Evolutionary conservation across 53 echinoderm and acorn worm species (phyloP).

Genomic region (Henricia sp.): DNA sequence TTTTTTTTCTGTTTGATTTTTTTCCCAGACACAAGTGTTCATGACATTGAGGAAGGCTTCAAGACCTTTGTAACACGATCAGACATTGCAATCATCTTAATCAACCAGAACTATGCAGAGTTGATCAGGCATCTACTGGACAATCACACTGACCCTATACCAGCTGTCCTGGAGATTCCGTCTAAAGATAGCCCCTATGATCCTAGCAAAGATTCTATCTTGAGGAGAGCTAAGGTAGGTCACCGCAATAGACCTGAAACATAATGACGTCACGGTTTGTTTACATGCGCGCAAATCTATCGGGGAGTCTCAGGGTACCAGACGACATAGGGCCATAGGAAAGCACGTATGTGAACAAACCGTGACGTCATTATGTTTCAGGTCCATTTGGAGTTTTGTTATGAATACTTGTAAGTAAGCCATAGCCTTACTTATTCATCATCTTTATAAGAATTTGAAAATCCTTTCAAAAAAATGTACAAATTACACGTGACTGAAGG

Average conservation of each 20-base stretch:
- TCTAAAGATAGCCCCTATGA: slow-evolving; percentile 99
- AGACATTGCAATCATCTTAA: slow-evolving; percentile 94
- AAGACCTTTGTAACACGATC: slow-evolving; percentile 70
- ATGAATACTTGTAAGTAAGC: too few species aligned
- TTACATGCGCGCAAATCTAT: too few species aligned
- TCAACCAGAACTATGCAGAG: slow-evolving; percentile 98
- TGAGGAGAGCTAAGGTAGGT: slow-evolving; percentile 96
- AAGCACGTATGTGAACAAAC: too few species aligned
- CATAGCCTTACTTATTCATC: too few species aligned
- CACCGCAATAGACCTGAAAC: too few species aligned
- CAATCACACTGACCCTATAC: slow-evolving; percentile 83
- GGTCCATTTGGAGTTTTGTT: background rate
- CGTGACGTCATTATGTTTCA: background rate
- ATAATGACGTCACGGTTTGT: too few species aligned
- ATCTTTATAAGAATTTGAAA: too few species aligned
- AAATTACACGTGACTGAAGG: too few species aligned
- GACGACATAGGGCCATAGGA: too few species aligned
- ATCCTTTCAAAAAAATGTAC: too few species aligned
- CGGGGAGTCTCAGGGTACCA: background rate
- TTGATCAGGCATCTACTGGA: slow-evolving; percentile 91
- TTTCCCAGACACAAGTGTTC: slow-evolving; percentile 92
- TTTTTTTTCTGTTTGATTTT: background rate
- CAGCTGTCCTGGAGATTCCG: slow-evolving; percentile 93
- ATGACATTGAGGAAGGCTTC: slow-evolving; percentile 95
- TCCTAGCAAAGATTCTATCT: slow-evolving; percentile 92